Evolutionary conservation across 2,797 vertebrate genomes (phyloP).

Genomic region (Acipenser transmontanus): DNA sequence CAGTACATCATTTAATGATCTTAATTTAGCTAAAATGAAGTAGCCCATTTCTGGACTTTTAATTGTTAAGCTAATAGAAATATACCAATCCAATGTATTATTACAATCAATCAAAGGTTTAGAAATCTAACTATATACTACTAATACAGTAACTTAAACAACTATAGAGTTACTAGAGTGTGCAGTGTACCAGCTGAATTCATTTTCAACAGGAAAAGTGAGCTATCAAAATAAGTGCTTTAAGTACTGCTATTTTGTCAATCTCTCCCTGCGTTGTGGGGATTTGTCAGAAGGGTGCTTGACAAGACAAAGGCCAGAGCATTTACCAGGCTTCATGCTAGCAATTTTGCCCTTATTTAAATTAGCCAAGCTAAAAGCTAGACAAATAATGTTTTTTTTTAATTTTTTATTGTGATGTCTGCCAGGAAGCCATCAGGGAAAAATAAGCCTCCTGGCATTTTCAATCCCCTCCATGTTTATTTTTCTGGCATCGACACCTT

Average conservation of each 20-base stretch:
- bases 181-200: neutral
- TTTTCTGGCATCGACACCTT: too few relatives aligned
- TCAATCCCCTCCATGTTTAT: neutral
- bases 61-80: too few relatives aligned
- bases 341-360: constrained; percentile 19
- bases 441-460: constrained; percentile 1
- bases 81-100: too few relatives aligned
- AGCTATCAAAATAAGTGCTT: neutral
- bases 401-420: neutral
- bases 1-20: too few relatives aligned
- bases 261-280: neutral
- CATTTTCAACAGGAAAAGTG: neutral
- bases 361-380: constrained; percentile 29
- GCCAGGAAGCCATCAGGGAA: constrained; percentile 4
- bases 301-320: constrained; percentile 21
- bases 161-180: too few relatives aligned
- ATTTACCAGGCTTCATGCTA: constrained; percentile 12
- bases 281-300: constrained; percentile 6
- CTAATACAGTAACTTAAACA: too few relatives aligned
- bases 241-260: neutral
- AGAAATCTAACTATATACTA: too few relatives aligned
- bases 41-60: too few relatives aligned
- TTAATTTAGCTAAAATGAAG: too few relatives aligned
- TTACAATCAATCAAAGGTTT: too few relatives aligned
- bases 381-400: constrained; percentile 14